phyloP scores from a whole-genome alignment of 1,140 invertebrate genomes.

The Pectinophora gossypiella region DNA sequence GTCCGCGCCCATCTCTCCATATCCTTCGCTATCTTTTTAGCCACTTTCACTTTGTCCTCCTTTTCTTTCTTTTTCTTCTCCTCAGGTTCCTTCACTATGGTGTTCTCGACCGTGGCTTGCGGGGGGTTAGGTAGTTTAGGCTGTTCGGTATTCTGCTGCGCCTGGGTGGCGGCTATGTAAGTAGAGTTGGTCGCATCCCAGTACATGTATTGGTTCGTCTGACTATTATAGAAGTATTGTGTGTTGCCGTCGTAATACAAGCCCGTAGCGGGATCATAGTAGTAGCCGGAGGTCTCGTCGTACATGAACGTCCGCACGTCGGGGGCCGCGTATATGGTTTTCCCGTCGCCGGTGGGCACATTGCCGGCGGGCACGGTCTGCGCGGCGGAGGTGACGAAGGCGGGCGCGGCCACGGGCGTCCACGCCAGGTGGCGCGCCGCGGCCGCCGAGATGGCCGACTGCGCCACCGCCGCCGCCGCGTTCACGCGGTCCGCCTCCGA shows the following conservation, averaged over 20 bases:
- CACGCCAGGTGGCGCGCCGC: constrained; percentile 76
- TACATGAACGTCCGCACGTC: constrained; percentile 95
- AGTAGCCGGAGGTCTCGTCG: constrained; percentile 96
- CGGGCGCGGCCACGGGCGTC: constrained; percentile 66
- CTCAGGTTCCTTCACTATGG: constrained; percentile 50
- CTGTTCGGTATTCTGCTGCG: constrained; percentile 63
- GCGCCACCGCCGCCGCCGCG: constrained; percentile 92
- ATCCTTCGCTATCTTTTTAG: constrained; percentile 98
- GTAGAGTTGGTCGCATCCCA: constrained; percentile 92
- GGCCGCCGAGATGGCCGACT: constrained; percentile 89
- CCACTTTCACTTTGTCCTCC: constrained; percentile 96
- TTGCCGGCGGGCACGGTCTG: constrained; percentile 70
- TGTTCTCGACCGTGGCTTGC: constrained; percentile 35
- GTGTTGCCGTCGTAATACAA: constrained; percentile 97
- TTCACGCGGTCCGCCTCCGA: constrained; percentile 78
- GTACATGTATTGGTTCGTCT: constrained; percentile 94
- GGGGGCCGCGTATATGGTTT: constrained; percentile 77
- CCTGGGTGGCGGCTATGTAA: constrained; percentile 84
- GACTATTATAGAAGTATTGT: constrained; percentile 95
- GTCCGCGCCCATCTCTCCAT: constrained; percentile 98
- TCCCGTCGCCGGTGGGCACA: constrained; percentile 65
- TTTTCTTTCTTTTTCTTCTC: constrained; percentile 79
- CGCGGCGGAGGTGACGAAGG: constrained; percentile 65
- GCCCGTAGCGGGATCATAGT: constrained; percentile 94
- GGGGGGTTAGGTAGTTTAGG: constrained; percentile 44